Evolutionary conservation across 2,797 vertebrate species (phyloP).

Genomic region (Gadopsis marmoratus): DNA sequence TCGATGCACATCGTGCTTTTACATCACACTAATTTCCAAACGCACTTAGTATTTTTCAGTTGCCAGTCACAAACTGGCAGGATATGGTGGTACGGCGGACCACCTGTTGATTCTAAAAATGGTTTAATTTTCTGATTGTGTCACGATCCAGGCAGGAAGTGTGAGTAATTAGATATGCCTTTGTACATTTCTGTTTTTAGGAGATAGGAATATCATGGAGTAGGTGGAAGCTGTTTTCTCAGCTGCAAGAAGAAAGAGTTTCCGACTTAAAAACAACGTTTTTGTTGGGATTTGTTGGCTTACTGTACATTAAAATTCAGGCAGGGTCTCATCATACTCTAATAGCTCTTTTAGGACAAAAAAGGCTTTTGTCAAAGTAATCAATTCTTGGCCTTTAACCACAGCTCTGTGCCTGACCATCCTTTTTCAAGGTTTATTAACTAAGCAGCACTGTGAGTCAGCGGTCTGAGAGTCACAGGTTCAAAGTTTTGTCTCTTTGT

Average conservation of each 20-base stretch:
- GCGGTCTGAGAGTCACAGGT: background rate
- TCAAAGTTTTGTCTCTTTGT: background rate
- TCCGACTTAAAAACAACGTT: background rate
- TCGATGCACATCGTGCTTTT: background rate
- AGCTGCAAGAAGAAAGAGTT: background rate
- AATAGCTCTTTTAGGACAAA: conserved; percentile 1
- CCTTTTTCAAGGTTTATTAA: conserved; percentile 1
- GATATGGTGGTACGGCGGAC: background rate
- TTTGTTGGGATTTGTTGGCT: background rate
- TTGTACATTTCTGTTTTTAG: background rate
- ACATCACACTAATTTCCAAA: background rate
- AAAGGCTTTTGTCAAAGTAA: conserved; percentile 35
- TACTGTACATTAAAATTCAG: background rate
- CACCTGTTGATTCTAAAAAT: conserved; percentile 5
- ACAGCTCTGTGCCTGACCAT: background rate
- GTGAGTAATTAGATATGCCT: background rate
- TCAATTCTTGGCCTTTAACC: conserved; percentile 36
- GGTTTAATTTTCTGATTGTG: background rate
- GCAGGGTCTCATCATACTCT: background rate
- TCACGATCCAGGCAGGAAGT: background rate
- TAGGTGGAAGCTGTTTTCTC: background rate
- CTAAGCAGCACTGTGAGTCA: conserved; percentile 2
- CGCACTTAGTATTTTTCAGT: background rate
- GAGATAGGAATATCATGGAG: background rate
- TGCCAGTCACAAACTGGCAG: background rate